Evolutionary conservation across 2,888 invertebrate species (phyloP).

Genomic region (Melipona beecheii): DNA sequence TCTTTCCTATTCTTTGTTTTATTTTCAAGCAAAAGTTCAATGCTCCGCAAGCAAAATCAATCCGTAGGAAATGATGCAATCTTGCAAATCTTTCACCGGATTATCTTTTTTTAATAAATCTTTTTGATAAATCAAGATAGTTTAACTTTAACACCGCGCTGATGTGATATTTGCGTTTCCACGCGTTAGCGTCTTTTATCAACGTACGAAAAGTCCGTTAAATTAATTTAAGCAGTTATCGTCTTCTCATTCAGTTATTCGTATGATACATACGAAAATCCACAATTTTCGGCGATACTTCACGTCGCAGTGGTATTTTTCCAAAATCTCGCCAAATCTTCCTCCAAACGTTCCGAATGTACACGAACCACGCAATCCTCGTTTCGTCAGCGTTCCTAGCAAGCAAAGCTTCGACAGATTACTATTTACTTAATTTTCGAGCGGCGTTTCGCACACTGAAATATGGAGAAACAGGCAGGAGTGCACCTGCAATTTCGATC

Average conservation of each 20-base stretch:
- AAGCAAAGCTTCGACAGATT: neutral
- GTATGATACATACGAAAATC: neutral
- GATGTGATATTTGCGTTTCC: neutral
- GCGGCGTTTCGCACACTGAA: slow-evolving; percentile 21
- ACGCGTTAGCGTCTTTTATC: neutral
- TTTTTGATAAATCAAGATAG: neutral
- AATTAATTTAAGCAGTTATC: neutral
- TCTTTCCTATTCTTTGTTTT: neutral
- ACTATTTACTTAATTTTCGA: slow-evolving; percentile 17
- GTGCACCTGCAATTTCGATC: slow-evolving; percentile 51
- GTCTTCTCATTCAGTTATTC: neutral
- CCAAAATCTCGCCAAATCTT: neutral
- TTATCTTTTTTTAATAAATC: accelerated
- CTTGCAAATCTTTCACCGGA: neutral
- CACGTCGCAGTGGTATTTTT: neutral
- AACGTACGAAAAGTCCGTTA: neutral
- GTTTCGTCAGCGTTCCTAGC: no score
- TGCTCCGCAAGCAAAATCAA: neutral
- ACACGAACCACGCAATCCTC: no score
- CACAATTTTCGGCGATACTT: neutral
- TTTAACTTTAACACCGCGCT: neutral
- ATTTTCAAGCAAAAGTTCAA: neutral
- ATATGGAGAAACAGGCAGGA: neutral
- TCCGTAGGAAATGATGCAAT: neutral
- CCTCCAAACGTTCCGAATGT: neutral